Evolutionary conservation across 2,888 invertebrate species (phyloP).

Genomic region (Alloplasta piceator): DNA sequence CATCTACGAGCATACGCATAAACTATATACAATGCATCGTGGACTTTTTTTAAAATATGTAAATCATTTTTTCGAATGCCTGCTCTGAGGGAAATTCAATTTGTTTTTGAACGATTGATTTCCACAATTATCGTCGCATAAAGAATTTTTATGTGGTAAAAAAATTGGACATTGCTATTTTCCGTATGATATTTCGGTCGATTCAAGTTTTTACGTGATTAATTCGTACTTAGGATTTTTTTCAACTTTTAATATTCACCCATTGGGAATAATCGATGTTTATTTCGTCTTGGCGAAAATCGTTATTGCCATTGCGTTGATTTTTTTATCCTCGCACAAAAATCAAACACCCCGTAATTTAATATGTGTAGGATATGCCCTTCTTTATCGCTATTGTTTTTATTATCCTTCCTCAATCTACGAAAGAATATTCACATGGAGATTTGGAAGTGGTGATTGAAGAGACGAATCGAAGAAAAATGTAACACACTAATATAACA

Average conservation of each 20-base stretch:
- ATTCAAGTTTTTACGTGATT: too few species aligned
- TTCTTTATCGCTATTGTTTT: constrained; percentile 48
- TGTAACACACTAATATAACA: constrained; percentile 48
- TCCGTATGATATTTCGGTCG: too few species aligned
- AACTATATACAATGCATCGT: constrained; percentile 62
- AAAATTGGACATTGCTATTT: not conserved
- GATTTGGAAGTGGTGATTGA: constrained; percentile 24
- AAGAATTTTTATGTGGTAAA: not conserved
- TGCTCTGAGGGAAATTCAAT: not conserved
- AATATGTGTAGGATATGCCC: constrained; percentile 47
- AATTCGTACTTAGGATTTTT: too few species aligned
- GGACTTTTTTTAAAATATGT: constrained; percentile 16
- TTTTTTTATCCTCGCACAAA: not conserved
- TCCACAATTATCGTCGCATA: constrained; percentile 13
- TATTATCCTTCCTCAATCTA: constrained; percentile 13
- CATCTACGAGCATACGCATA: constrained; percentile 62
- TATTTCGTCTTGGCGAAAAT: not conserved
- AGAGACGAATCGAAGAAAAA: constrained; percentile 2
- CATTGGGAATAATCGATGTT: constrained; percentile 25
- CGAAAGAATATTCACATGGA: constrained; percentile 27
- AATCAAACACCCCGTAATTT: constrained; percentile 14
- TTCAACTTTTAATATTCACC: not conserved
- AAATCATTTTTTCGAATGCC: constrained; percentile 8
- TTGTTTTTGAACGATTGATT: constrained; percentile 29
- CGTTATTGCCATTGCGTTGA: constrained; percentile 20